Base-by-base conservation (phyloP, 1,140 invertebrate genomes). In the Trachymyrmex septentrionalis region DNA sequence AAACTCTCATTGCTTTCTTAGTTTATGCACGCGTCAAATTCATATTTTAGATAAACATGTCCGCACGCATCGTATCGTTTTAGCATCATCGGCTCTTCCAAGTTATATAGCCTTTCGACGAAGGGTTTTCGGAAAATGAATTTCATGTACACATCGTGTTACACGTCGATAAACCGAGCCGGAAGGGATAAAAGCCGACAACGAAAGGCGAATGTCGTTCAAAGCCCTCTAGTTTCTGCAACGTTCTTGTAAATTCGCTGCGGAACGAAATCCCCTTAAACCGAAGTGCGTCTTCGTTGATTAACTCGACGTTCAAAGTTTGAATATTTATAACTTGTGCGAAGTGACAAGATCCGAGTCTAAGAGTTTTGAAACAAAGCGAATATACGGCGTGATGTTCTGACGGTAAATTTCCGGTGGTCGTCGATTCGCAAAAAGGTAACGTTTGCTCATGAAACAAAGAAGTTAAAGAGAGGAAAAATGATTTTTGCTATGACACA, bases 321-420 rank as follows among this genome's bases (percentile, higher is more conserved):
- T 90, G 88, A 89, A 90, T 90, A 90, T 90, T 90, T 89, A 90
- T 89, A 71, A 63, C 30, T 24, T 86, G 71, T 14, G 16, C 69
- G 24, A 10, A 5, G 21, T 34, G 50, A 57, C 21, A 19, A 48
- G 77, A 38, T 30, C 27, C 14, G 77, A 44, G 69, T 59, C 80
- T 72, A 82, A 88, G 77, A 88, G 77, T 88, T 89, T 89, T 34
- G 55, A 19, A 59, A 73, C 53, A 73, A 82, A 69, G 69, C 27
- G 34, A 21, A 64, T 38, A 16, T 63, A 34, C 27, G n/a, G 34
- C 77, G 19, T 57, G 53, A n/a, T 63, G 66, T n/a, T 16, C 63
- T 66, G 69, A 38, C 73, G 88, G 66, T 88, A 87, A 92, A 88
- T 90, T 92, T 87, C 88, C 76, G 66, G 44, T 21, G 48, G 48